Evolutionary conservation across 2,888 invertebrate species (phyloP).

Genomic region (Noctua fimbriata): DNA sequence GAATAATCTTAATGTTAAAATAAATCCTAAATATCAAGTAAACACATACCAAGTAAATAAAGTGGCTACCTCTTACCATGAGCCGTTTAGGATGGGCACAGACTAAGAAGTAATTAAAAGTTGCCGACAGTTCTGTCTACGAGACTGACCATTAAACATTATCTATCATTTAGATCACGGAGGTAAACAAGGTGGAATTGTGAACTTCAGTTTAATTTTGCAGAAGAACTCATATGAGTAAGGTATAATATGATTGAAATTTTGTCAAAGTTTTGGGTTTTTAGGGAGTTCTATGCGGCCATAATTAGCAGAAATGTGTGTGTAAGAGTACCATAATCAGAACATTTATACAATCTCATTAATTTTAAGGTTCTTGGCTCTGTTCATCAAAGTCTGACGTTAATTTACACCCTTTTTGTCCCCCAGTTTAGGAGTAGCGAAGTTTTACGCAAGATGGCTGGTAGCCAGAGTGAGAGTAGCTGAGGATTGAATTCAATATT

Average conservation of each 20-base stretch:
- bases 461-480: background rate
- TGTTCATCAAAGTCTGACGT: background rate
- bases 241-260: background rate
- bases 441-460: background rate
- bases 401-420: too few species aligned
- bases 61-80: background rate
- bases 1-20: background rate
- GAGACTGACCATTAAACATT: slow-evolving; percentile 59
- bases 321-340: too few species aligned
- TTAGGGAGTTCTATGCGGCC: background rate
- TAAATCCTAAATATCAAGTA: background rate
- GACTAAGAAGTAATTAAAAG: slow-evolving; percentile 80
- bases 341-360: too few species aligned
- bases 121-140: slow-evolving; percentile 72
- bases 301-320: background rate
- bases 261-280: background rate
- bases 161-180: slow-evolving; percentile 26
- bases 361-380: background rate
- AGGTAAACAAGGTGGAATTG: background rate
- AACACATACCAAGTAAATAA: background rate
- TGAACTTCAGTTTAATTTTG: background rate
- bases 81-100: slow-evolving; percentile 45
- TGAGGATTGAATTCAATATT: background rate
- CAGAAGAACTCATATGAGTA: background rate
- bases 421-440: too few species aligned